These are phyloP conservation scores for Apamea anceps DNA, from an alignment of 2,888 invertebrate genomes.

Conservation along the genomic window DNA sequence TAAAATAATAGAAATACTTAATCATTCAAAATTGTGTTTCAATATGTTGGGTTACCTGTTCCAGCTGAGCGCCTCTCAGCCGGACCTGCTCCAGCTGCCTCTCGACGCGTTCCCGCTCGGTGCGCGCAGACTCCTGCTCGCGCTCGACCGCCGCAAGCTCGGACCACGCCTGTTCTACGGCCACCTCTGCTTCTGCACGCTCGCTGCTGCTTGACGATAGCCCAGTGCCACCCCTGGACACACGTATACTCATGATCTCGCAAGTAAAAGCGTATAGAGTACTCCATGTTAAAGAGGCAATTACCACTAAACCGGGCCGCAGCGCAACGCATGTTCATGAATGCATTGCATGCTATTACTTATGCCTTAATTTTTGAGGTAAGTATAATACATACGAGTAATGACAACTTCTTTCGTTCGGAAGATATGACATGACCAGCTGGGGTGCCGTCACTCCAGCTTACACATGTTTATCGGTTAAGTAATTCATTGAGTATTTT, in stretches of 20 bases:
- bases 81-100: conserved; percentile 95
- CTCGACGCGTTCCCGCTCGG: conserved; percentile 94
- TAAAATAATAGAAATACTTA: background rate
- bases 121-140: conserved; percentile 95
- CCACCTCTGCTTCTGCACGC: conserved; percentile 91
- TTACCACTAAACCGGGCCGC: background rate
- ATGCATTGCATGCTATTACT: no score
- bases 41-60: conserved; percentile 91
- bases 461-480: no score
- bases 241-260: conserved; percentile 25
- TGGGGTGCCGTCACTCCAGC: no score
- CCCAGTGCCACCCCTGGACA: conserved; percentile 74
- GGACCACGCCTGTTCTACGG: conserved; percentile 95
- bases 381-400: no score
- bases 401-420: no score
- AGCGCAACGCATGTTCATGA: background rate
- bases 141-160: conserved; percentile 95
- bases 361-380: no score
- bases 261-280: background rate
- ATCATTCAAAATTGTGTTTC: background rate
- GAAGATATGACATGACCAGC: no score
- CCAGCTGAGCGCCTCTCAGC: conserved; percentile 94
- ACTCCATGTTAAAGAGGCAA: background rate
- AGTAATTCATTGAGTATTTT: no score
- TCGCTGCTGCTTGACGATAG: conserved; percentile 75